Evolutionary conservation across 2,113 vertebrate species (phyloP), one percentile per base, ranked within the genome.

Genomic region (Microtus pennsylvanicus): DNA sequence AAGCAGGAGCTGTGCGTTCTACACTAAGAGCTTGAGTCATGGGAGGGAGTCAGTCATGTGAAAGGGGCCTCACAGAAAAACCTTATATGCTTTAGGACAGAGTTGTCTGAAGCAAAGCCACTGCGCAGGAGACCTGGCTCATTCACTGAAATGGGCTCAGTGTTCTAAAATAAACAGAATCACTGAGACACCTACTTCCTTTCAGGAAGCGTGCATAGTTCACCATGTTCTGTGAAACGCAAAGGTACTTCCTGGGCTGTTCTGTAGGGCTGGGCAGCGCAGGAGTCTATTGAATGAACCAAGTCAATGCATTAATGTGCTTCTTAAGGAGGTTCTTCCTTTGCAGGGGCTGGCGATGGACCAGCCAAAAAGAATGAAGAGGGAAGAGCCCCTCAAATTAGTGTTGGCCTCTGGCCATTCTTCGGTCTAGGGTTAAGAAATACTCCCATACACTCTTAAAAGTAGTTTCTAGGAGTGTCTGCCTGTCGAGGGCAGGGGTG

Each of bases 1-100:
- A 47, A 89, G 19, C 77, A 87, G 45, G 72, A 76, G 10, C 67
- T 67, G 13, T 1, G 16, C 17, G 1, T 2, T 50, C 12, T 30
- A 4, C 30, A 12, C 13, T 17, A 30, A 9, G 0, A 17, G 3
- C 35, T 28, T 69, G 19, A 21, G 4, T 10, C 69, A 6, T 24
- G 28, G 19, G 42, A 10, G 1, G 7, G 22, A 3, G 3, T 1
- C 22, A 63, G 21, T 14, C 35, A 28, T 6, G 0, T 22, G 1
- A 19, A 55, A 63, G 33, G 0, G 22, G 4, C 13, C 14, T 26
- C 4, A 42, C 1, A 6, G 24, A 26, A n/a, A 87, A 90, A 17
- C 6, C 47, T 3, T 21, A 8, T 4, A 38, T 74, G 33, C 47
- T 30, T 33, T 16, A 52, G 58, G 26, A 16, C 21, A 10, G 55